Conservation (phyloP, 2,797 vertebrate genomes). For the Leuciscus waleckii region DNA sequence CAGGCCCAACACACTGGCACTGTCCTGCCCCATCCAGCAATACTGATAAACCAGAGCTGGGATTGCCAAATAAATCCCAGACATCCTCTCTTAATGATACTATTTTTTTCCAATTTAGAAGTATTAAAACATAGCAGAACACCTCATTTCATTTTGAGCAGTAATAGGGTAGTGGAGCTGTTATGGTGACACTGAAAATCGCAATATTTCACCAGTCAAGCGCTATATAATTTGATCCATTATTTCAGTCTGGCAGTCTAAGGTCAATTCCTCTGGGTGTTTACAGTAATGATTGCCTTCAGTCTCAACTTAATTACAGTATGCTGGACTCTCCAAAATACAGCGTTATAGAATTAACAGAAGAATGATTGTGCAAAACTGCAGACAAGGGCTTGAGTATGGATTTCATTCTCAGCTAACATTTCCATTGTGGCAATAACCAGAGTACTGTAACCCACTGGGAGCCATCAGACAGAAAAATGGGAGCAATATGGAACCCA, state of each 20-base stretch:
- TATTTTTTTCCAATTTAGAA: neutral
- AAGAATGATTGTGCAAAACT: slow-evolving; percentile 13
- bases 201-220: slow-evolving; percentile 20
- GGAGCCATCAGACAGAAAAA: slow-evolving; percentile 15
- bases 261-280: slow-evolving; percentile 44
- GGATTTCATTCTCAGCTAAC: slow-evolving; percentile 25
- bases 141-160: slow-evolving; percentile 27
- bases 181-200: slow-evolving; percentile 25
- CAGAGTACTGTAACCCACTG: slow-evolving; percentile 22
- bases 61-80: slow-evolving; percentile 25
- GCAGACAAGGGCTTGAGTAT: slow-evolving; percentile 13
- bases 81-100: slow-evolving; percentile 3
- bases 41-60: slow-evolving; percentile 30
- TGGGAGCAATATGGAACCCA: slow-evolving; percentile 49
- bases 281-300: slow-evolving; percentile 56
- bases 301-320: slow-evolving; percentile 52
- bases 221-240: slow-evolving; percentile 41
- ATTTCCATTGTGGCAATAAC: slow-evolving; percentile 33
- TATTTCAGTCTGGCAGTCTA: slow-evolving; percentile 44
- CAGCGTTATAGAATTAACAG: slow-evolving; percentile 46
- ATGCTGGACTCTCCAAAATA: slow-evolving; percentile 45
- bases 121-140: slow-evolving; percentile 15
- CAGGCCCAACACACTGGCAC: slow-evolving; percentile 46
- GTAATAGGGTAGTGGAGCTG: neutral
- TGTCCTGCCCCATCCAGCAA: slow-evolving; percentile 19